A percentile compares a stretch with the other conserved stretches of the same genome.
phyloP scores from a whole-genome alignment of 2,888 invertebrate genomes.

The Corythucha ciliata region DNA sequence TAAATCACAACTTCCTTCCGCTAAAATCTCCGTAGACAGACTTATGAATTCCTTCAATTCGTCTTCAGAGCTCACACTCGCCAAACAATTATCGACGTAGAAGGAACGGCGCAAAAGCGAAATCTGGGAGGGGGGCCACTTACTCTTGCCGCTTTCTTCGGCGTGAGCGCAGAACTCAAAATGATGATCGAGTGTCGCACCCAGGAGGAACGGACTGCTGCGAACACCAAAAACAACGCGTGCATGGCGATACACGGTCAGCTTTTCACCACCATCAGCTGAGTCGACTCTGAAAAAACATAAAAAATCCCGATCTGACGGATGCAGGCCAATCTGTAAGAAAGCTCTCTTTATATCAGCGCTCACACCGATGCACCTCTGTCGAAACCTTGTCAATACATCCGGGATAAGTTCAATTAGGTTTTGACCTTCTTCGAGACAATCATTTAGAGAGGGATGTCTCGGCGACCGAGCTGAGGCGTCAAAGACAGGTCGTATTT shows the following conservation, averaged over 20 bases:
- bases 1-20: conserved; percentile 12
- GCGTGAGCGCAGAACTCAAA: too few relatives aligned
- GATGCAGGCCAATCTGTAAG: conserved; percentile 23
- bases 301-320: conserved; percentile 35
- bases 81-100: conserved; percentile 24
- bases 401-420: too few relatives aligned
- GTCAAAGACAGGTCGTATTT: conserved; percentile 31
- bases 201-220: conserved; percentile 20
- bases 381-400: not conserved
- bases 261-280: not conserved
- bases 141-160: too few relatives aligned
- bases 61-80: conserved; percentile 1
- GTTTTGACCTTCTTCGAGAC: too few relatives aligned
- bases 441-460: too few relatives aligned
- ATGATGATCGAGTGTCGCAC: conserved; percentile 17
- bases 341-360: conserved; percentile 33
- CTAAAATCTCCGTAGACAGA: conserved; percentile 6
- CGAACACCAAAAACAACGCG: conserved; percentile 23
- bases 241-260: conserved; percentile 15
- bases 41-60: conserved; percentile 13
- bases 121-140: not conserved
- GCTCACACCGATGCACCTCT: not conserved
- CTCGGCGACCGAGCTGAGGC: too few relatives aligned
- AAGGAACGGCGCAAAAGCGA: too few relatives aligned
- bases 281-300: conserved; percentile 38